Evolutionary conservation across 2,113 vertebrate genomes (phyloP), one percentile per base, ranked within the genome.

Genomic region (Rhinolophus ferrumequinum): DNA sequence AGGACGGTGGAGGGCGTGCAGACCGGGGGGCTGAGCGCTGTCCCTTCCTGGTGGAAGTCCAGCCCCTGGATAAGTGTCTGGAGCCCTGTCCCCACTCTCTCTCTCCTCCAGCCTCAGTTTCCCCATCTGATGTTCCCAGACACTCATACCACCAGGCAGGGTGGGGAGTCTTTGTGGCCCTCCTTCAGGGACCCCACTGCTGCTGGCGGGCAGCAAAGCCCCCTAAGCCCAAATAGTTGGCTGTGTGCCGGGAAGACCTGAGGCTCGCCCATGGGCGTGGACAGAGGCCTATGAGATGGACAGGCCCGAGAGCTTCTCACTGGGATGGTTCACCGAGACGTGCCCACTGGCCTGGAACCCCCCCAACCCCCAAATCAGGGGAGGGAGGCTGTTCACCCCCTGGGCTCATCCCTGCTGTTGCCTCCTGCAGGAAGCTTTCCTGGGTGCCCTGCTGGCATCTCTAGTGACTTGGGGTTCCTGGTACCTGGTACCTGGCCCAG

Each of bases 1-100:
- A 2, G 7, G 24, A 16, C 3, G 0, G 50, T 4, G 50, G n/a
- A 52, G 6, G 33, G 33, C 6, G 1, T 41, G 50, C 2, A 50
- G 47, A 50, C 44, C 44, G 62, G 14, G 13, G 72, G 81, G 60
- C 19, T 83, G 81, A 72, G 62, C 0, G 3, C 21, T 1, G 1
- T 8, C 21, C 82, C 62, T 9, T 72, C 33, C 81, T 5, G 5
- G 0, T 5, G 13, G 62, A 35, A 22, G 16, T 47, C 44, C 44
- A 26, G 33, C 44, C 60, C 26, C 82, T 7, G 19, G 30, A 15
- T 9, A 13, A n/a, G 19, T 4, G 33, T 50, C 13, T 0, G 21
- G 44, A 52, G 62, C 33, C 3, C 30, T 50, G 41, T 8, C 13
- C 30, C 38, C 72, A 30, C 73, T 11, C 13, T 5, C 24, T 60